Evolutionary conservation across 2,888 invertebrate species (phyloP), one percentile per base, ranked within the genome.

Genomic region (Sepiola atlantica): DNA sequence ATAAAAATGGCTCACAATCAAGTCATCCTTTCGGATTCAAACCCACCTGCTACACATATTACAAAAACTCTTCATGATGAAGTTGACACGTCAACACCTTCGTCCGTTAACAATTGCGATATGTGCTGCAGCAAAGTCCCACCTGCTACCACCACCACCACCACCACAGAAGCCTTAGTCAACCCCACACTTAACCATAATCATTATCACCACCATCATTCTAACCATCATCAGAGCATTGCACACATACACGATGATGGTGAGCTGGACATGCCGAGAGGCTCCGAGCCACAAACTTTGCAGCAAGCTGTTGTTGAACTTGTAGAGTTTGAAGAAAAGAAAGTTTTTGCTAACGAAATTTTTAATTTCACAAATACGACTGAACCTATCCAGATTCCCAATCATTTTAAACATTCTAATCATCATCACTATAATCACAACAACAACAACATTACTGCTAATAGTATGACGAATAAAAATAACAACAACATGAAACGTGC

Each of bases 311-410:
- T 92, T 14, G 92, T 92, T 92, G 92, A 92, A 55, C 92, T 92
- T 92, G 92, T 92, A 21, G 92, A 92, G 55, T 16, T 92, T n/a
- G 92, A 92, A 92, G 92, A 92, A 92, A 92, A 92, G 92, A 92
- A 92, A 92, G 92, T 92, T 92, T 92, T 92, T 92, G 54, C 54
- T 55, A 92, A 92, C 24, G 92, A 92, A 45, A 54, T n/a, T 92
- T 92, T 92, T 92, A 32, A 32, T 55, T 35, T 92, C 35, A 28
- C 54, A 45, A 92, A n/a, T 28, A 24, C 54, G 45, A n/a, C 92
- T 92, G 92, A 92, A 92, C 28, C 45, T 92, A 77, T 77, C 16
- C 77, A 77, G 32, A 77, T n/a, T 77, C 28, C 21, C 18, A 55
- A 28, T 35, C 92, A 92, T 54, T 55, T 55, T 92, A 45, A 92